Evolutionary conservation across 2,888 invertebrate species (phyloP), one percentile per base, ranked within the genome.

Genomic region (Pachliopta kotzebuea): DNA sequence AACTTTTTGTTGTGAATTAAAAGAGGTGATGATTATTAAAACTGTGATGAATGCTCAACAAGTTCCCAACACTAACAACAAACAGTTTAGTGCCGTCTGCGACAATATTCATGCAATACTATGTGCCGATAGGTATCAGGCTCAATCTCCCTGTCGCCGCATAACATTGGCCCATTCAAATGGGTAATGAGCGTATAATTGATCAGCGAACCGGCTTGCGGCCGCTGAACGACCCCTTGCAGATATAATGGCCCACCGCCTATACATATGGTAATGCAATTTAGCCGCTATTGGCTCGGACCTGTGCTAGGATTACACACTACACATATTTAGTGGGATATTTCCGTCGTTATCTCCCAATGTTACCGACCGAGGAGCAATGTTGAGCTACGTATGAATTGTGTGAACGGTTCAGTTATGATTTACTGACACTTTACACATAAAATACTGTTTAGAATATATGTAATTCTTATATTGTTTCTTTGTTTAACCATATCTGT

Each of bases 161-260:
- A 31, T 63, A 62, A 37, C 65, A 45, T 50, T 31, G 31, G 58
- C 67, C 69, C 70, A 70, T 71, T 70, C 70, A 67, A 73, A 70
- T 69, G 72, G 55, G 66, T 73, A 78, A 76, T 72, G 70, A 72
- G 72, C 76, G 72, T 70, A 70, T 76, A 78, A 77, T 76, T 72
- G 76, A 71, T 75, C 71, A 68, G 63, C 65, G 71, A 60, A 69
- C 69, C 74, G 56, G 66, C 70, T 68, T 58, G 67, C 69, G 56
- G 45, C 52, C 31, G 29, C 59, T 57, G 60, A 64, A 61, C 59
- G 66, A 64, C 63, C 68, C 62, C 66, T 68, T 66, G 53, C 64
- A 62, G 42, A 54, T 66, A 66, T 64, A 66, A 66, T 59, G 66
- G 58, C 60, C 56, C 50, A 53, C 37, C 68, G 68, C 65, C 68